phyloP scores from a whole-genome alignment of 2,888 invertebrate species.

The Pachymerium ferrugineum region DNA sequence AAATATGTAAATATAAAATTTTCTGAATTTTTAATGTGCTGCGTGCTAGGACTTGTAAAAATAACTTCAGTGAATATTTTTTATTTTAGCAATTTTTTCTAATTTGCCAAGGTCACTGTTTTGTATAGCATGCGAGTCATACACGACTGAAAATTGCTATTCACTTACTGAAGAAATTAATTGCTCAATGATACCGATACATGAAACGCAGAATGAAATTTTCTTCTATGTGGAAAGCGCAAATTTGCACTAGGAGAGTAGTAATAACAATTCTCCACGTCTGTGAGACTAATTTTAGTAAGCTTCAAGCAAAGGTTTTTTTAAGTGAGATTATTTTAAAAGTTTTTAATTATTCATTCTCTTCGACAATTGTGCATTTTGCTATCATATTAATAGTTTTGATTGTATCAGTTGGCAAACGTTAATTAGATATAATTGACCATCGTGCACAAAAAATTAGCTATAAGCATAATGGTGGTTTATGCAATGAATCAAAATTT shows the following conservation, averaged over 20 bases:
- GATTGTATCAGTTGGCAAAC: not conserved
- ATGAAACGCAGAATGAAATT: not conserved
- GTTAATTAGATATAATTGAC: not conserved
- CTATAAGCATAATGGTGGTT: not conserved
- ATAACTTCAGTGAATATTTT: too few relatives aligned
- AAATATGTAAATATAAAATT: not conserved
- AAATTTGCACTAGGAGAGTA: too few relatives aligned
- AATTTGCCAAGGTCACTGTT: not conserved
- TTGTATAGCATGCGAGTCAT: not conserved
- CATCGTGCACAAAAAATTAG: too few relatives aligned
- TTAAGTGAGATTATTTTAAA: too few relatives aligned
- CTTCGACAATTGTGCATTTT: not conserved
- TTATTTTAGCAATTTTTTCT: not conserved
- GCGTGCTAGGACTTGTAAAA: not conserved
- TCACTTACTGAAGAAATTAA: not conserved
- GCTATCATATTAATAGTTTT: not conserved
- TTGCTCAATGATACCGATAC: not conserved
- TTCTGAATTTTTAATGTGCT: slow-evolving; percentile 16
- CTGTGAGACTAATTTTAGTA: too few relatives aligned
- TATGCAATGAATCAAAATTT: too few relatives aligned
- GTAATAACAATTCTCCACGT: too few relatives aligned
- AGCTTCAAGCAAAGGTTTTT: too few relatives aligned
- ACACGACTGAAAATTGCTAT: not conserved
- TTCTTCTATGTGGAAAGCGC: too few relatives aligned
- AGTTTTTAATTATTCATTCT: too few relatives aligned